Percentiles rank a stretch among this genome's conserved stretches.
These are phyloP conservation scores for Corythoichthys haematopterus DNA, from an alignment of 2,113 vertebrate genomes.

Conservation along the genomic window DNA sequence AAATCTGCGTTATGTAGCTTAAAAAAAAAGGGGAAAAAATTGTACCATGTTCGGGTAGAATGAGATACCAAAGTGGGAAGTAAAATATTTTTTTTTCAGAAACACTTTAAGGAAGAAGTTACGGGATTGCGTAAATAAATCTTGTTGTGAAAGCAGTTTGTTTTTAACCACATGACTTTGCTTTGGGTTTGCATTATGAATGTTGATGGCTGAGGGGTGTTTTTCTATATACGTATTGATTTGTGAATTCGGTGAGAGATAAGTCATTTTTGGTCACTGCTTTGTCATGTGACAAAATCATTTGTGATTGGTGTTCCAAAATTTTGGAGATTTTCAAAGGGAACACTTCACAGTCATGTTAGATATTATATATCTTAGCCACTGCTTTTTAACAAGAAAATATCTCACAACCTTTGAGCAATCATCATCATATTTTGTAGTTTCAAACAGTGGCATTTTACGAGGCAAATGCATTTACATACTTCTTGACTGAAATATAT, in stretches of 20 bases:
- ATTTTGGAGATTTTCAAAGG: not conserved
- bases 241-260: not conserved
- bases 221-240: not conserved
- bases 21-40: not conserved
- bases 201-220: not conserved
- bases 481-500: too few relatives aligned
- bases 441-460: too few relatives aligned
- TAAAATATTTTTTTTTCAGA: not conserved
- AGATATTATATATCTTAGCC: too few relatives aligned
- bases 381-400: too few relatives aligned
- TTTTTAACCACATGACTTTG: slow-evolving; percentile 1
- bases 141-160: not conserved
- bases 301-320: not conserved
- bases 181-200: slow-evolving; percentile 10
- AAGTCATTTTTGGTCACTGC: not conserved
- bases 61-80: slow-evolving; percentile 8
- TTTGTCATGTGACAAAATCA: not conserved
- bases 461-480: too few relatives aligned
- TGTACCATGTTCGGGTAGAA: not conserved
- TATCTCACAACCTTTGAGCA: too few relatives aligned
- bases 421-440: too few relatives aligned
- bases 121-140: rapidly evolving
- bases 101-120: slow-evolving; percentile 14
- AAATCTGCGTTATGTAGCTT: too few relatives aligned
- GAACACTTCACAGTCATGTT: too few relatives aligned